These are phyloP conservation scores for Varanus salvator DNA, from an alignment of 2,113 vertebrate species.

Conservation along the genomic window DNA sequence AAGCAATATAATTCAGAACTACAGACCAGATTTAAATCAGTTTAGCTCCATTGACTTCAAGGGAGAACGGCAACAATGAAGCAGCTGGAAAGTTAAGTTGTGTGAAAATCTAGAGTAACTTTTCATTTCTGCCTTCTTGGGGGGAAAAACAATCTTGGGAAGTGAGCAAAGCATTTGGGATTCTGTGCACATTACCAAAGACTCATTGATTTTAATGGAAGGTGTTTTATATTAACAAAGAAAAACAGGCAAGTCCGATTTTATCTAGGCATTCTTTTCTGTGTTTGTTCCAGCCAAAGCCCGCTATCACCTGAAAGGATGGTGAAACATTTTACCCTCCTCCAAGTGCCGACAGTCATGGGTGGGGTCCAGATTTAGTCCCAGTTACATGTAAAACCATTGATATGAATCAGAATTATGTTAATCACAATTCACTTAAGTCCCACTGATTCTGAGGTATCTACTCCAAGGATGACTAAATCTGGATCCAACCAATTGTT, in stretches of 20 bases:
- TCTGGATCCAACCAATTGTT: not conserved
- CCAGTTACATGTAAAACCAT: not conserved
- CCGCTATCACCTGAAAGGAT: not conserved
- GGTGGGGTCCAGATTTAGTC: not conserved
- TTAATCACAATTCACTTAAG: no score
- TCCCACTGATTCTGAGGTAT: no score
- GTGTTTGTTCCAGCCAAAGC: not conserved
- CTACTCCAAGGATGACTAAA: no score
- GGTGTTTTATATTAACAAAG: not conserved
- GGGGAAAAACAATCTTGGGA: not conserved
- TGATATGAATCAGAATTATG: not conserved
- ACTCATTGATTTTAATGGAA: not conserved
- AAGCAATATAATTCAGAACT: conserved; percentile 18
- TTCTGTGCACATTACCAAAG: conserved; percentile 5
- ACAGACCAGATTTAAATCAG: conserved; percentile 36
- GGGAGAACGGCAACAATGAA: not conserved
- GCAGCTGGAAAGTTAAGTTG: conserved; percentile 35
- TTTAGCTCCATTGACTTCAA: conserved; percentile 23
- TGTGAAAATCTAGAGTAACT: conserved; percentile 35
- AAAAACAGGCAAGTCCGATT: not conserved
- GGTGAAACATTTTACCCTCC: no score
- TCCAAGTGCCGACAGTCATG: not conserved
- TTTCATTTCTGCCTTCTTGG: conserved; percentile 2
- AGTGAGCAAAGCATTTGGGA: not conserved
- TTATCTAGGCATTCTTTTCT: not conserved